Evolutionary conservation across 1,140 invertebrate genomes (phyloP), one percentile per base, ranked within the genome.

Genomic region (Halesus radiatus): DNA sequence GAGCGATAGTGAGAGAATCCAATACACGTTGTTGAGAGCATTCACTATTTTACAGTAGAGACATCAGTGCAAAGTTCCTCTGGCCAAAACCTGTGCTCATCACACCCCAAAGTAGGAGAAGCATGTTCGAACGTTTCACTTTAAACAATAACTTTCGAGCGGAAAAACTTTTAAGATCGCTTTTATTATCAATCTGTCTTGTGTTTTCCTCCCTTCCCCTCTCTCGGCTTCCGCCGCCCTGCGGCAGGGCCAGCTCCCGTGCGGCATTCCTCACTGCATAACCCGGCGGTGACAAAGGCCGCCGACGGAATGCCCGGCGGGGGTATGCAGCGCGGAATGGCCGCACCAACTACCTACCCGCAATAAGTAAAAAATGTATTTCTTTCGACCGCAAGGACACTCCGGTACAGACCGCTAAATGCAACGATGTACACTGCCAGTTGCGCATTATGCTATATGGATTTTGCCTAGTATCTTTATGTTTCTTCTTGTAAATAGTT

Each of bases 311-410:
- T 66, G 22, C 62, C 62, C 62, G 22, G 62, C 37, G 62, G 62
- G 26, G 16, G 10, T n/a, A 66, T 32, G 23, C 22, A n/a, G 13
- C 10, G 10, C 22, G 62, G 37, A 45, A 45, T 45, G 37, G 37
- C 37, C 37, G 62, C 62, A 66, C 16, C 4, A 8, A 15, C 20
- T 60, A 60, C 20, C 23, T 20, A 60, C 18, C 16, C 23, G 56
- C 56, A 60, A 60, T 60, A 60, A 60, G 56, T 60, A 60, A 60
- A 60, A 60, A 60, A 60, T 60, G 18, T 20, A 60, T 60, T 60
- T 60, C 56, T 23, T 22, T 20, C 20, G 15, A 60, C 18, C 23
- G 56, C 56, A 60, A 60, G 56, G 56, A 60, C 56, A 60, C n/a
- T 18, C 16, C 16, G 56, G 56, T 60, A 6, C 56, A 22, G 54